phyloP scores from a whole-genome alignment of 2,888 invertebrate genomes.

The Ligdia adustata region DNA sequence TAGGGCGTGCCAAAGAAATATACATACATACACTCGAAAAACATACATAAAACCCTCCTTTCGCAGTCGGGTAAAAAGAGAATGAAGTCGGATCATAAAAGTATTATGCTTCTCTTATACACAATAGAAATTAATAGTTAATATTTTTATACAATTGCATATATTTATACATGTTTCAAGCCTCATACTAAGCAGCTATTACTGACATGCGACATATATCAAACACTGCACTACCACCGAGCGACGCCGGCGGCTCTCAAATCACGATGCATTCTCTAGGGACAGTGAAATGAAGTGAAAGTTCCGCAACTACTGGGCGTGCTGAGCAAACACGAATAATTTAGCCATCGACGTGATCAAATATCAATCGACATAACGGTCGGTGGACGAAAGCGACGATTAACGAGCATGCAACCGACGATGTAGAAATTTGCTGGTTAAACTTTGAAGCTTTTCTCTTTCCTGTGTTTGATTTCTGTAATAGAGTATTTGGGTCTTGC shows the following conservation, averaged over 20 bases:
- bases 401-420: slow-evolving; percentile 6
- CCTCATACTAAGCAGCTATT: no score
- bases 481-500: no score
- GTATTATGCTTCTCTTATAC: no score
- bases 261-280: slow-evolving; percentile 46
- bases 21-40: no score
- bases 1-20: no score
- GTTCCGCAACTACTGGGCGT: slow-evolving; percentile 40
- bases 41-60: no score
- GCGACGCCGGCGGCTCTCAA: neutral
- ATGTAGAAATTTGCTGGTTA: slow-evolving; percentile 14
- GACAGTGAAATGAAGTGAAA: slow-evolving; percentile 60
- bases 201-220: neutral
- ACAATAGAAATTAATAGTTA: no score
- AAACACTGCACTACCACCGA: neutral
- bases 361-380: slow-evolving; percentile 24
- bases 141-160: no score
- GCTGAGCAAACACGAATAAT: slow-evolving; percentile 30
- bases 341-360: slow-evolving; percentile 29
- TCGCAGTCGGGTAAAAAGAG: no score
- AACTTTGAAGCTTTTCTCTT: slow-evolving; percentile 4
- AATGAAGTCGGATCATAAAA: no score
- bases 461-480: neutral
- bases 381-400: slow-evolving; percentile 12
- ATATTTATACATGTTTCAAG: no score